These are phyloP conservation scores for Cerastis rubricosa DNA, from an alignment of 2,888 invertebrate genomes.

Conservation along the genomic window DNA sequence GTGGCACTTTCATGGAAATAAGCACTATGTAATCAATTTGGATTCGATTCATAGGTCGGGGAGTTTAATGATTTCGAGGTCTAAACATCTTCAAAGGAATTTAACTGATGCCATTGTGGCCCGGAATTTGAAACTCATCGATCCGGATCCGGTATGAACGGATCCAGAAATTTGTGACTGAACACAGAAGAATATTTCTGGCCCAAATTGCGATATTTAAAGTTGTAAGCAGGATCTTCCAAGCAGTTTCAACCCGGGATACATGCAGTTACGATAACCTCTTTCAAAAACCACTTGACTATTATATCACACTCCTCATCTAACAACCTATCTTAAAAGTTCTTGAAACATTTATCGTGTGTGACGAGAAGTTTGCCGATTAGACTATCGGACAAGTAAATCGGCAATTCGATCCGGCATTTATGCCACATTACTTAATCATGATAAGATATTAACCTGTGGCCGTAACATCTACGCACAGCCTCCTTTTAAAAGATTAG, in stretches of 20 bases:
- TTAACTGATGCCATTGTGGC: neutral
- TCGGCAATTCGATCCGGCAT: slow-evolving; percentile 62
- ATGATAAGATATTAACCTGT: slow-evolving; percentile 31
- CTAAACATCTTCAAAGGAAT: neutral
- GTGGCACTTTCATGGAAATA: neutral
- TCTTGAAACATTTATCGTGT: slow-evolving; percentile 1
- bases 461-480: slow-evolving; percentile 13
- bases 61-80: neutral
- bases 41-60: neutral
- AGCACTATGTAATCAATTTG: neutral
- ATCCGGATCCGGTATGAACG: neutral
- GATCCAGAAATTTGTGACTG: neutral
- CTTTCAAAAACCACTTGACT: neutral
- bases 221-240: neutral
- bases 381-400: slow-evolving; percentile 45
- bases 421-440: slow-evolving; percentile 49
- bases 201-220: neutral
- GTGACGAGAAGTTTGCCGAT: slow-evolving; percentile 33
- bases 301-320: slow-evolving; percentile 5
- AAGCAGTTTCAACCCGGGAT: neutral
- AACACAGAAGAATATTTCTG: neutral
- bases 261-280: neutral
- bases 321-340: neutral
- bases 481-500: neutral
- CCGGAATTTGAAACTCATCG: neutral